These are phyloP conservation scores for Neogobius melanostomus DNA, from an alignment of 2,113 vertebrate genomes.

Conservation along the genomic window DNA sequence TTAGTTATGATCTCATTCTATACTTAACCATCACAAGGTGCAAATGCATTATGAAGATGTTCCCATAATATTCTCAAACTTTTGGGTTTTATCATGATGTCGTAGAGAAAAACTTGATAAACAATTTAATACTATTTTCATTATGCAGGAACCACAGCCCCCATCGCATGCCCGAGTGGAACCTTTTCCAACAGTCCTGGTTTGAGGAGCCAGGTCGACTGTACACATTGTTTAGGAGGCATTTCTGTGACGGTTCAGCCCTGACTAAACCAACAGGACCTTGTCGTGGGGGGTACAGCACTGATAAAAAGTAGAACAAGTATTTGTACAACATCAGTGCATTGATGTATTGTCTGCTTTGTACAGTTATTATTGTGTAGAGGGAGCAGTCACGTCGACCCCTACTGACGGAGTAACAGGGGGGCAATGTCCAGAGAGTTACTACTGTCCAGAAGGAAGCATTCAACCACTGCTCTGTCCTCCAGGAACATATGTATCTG, in stretches of 20 bases:
- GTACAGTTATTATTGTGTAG: slow-evolving; percentile 73
- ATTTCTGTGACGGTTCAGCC: slow-evolving; percentile 76
- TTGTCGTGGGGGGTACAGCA: slow-evolving; percentile 79
- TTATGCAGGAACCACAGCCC: slow-evolving; percentile 73
- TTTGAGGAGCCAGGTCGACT: slow-evolving; percentile 61
- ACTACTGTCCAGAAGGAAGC: slow-evolving; percentile 81
- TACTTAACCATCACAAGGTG: too few relatives aligned
- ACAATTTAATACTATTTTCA: slow-evolving; percentile 4
- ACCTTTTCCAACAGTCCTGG: slow-evolving; percentile 81
- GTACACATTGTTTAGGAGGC: slow-evolving; percentile 75
- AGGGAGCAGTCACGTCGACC: slow-evolving; percentile 61
- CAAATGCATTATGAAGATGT: not conserved
- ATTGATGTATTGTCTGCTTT: not conserved
- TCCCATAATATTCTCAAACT: not conserved
- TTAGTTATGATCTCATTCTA: too few relatives aligned
- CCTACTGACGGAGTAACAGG: slow-evolving; percentile 75
- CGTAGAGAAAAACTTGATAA: not conserved
- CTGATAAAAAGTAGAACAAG: not conserved
- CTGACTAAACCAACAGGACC: slow-evolving; percentile 72
- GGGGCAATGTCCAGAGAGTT: slow-evolving; percentile 74
- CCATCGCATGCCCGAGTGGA: slow-evolving; percentile 79
- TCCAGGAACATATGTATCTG: slow-evolving; percentile 77
- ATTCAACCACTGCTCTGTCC: slow-evolving; percentile 70
- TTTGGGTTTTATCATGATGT: too few relatives aligned
- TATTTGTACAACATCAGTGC: not conserved